Base-by-base conservation (phyloP, 2,888 invertebrate genomes). In the Lymantria dispar region DNA sequence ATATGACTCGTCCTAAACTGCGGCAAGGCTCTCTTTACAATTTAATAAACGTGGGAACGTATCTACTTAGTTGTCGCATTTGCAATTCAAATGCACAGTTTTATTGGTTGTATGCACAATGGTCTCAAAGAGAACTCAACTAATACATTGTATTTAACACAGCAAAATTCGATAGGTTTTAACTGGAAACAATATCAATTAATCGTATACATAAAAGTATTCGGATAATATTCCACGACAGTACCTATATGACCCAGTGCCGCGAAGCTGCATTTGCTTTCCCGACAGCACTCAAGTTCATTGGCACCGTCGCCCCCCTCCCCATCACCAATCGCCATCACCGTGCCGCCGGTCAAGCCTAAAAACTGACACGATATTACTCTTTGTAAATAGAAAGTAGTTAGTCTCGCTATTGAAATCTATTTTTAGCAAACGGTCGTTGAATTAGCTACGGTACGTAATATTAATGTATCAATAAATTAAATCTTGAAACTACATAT, bases 321-420 rank as follows among this genome's bases (percentile, higher is more conserved):
- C 5, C 68, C 71, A 43, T 45, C 48, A 3, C 41, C n/a, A 31
- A 38, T 38, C 40, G 12, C 40, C 40, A 12, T n/a, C n/a, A 11
- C 13, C 3, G 12, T 9, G 45, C 45, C 62, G 45, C 54, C 60
- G 60, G 60, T 68, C 74, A 75, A 76, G 75, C 80, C 80, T 83
- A 83, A 84, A 83, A 81, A 80, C 80, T 80, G 77, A 80, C 77
- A 77, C 74, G 74, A 78, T 78, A 81, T 80, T 80, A 76, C 74
- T 76, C 73, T 81, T 73, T 70, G 77, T 74, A 83, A 85, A 85
- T 85, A 86, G 87, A 87, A 87, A 88, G 85, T 83, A 73, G 65
- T 72, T 75, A 74, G 73, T 76, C 79, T 76, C 74, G 75, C 74
- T 72, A 80, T 75, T 74, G 71, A 78, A 70, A 73, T 75, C 71